phyloP scores from a whole-genome alignment of 2,888 invertebrate species.

The Orchesella flavescens region DNA sequence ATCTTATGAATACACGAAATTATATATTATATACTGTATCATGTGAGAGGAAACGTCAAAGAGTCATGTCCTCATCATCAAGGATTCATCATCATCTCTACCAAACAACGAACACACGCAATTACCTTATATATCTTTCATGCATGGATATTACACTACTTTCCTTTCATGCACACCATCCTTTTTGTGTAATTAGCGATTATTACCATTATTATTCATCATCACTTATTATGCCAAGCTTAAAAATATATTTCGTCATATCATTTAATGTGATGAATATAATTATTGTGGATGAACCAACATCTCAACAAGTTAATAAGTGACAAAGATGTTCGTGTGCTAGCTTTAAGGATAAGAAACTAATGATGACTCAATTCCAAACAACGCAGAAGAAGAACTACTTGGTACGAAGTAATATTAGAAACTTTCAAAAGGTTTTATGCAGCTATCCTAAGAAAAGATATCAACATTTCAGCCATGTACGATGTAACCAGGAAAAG shows the following conservation, averaged over 20 bases:
- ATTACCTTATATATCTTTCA: neutral
- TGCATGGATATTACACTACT: slow-evolving; percentile 7
- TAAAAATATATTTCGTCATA: slow-evolving; percentile 11
- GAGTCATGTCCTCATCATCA: slow-evolving; percentile 43
- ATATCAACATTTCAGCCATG: no score
- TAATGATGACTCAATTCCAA: no score
- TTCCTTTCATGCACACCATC: neutral
- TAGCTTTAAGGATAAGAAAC: no score
- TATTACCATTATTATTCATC: slow-evolving; percentile 22
- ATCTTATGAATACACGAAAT: neutral
- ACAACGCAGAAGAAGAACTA: no score
- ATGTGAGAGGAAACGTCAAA: slow-evolving; percentile 22
- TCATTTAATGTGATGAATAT: slow-evolving; percentile 23
- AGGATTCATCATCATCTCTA: slow-evolving; percentile 46
- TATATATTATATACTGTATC: neutral
- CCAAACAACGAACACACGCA: slow-evolving; percentile 1
- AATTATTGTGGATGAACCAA: neutral
- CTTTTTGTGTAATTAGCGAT: slow-evolving; percentile 47
- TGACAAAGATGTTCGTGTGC: no score
- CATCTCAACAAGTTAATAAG: no score
- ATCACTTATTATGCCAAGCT: slow-evolving; percentile 28
- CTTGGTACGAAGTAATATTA: no score
- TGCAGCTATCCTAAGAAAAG: no score
- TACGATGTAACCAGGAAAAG: no score
- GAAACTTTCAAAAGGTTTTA: no score